Conservation (phyloP, 2,113 vertebrate species). For the Dicerorhinus sumatrensis region DNA sequence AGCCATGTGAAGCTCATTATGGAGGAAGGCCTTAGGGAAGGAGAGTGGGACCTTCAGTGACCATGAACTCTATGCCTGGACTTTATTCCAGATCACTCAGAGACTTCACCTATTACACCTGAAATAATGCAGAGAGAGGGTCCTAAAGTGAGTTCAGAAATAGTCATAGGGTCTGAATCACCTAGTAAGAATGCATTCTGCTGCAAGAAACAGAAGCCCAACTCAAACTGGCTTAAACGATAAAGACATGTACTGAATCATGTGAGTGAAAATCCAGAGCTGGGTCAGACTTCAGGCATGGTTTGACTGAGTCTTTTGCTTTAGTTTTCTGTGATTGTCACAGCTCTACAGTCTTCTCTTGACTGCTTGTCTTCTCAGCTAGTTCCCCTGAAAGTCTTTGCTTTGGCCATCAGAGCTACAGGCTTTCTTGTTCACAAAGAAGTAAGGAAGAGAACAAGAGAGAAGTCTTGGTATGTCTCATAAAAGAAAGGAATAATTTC, state of each 20-base stretch:
- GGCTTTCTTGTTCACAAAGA: neutral
- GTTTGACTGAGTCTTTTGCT: neutral
- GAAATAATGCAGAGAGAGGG: neutral
- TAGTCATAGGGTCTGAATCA: neutral
- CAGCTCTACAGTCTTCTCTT: neutral
- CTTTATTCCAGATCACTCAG: neutral
- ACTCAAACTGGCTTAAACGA: neutral
- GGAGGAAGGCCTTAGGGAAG: neutral
- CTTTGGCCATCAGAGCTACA: neutral
- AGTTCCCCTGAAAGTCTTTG: neutral
- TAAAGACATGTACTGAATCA: neutral
- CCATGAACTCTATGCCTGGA: neutral
- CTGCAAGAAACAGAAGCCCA: neutral
- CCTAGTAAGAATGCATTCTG: neutral
- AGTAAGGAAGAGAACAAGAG: neutral
- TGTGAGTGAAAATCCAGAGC: neutral
- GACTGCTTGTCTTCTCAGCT: neutral
- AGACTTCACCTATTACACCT: neutral
- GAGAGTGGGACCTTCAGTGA: neutral
- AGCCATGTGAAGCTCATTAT: neutral
- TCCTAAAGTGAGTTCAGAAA: neutral
- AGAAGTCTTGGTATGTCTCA: neutral
- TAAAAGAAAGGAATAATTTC: constrained; percentile 18
- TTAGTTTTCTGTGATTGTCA: neutral
- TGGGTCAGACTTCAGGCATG: neutral